Base-by-base conservation (phyloP, 2,113 vertebrate genomes). In the Hypocryptadius cinnamomeus region DNA sequence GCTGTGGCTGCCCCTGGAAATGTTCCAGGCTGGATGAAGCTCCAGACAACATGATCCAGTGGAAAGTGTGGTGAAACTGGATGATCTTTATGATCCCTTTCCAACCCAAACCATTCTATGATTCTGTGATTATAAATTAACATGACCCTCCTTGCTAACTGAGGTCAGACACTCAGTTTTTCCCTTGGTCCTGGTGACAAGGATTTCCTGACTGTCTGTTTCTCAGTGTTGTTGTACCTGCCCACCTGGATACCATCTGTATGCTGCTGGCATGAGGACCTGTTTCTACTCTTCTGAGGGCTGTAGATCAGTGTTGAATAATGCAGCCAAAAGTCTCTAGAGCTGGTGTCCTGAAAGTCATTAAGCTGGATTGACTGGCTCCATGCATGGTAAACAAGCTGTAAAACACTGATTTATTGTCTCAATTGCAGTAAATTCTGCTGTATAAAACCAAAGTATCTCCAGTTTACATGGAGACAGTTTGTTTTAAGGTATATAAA, bases 31-130 rank as follows among this genome's bases (percentile, higher is more conserved):
- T 74, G 78, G 16, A 74, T 47, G 45, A 6, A 16, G 39, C n/a
- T 81, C 4, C 5, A 19, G 9, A 45, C 9, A 68, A 5, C 1
- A 11, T 72, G 50, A 35, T 11, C 0, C 2, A 15, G 45, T 27
- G 53, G 28, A 18, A 81, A 16, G 9, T 68, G 11, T n/a, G 0
- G 0, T 66, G n/a, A 39, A 66, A 60, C 3, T 1, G 1, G 13
- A 4, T 74, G 16, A 15, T 30, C 39, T 60, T 25, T 15, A 47
- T 40, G 28, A 1, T 40, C 11, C 9, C 6, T 60, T 53, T 60
- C 39, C 30, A 40, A 18, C 11, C 30, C 54, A 68, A n/a, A 25
- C 21, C 40, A 54, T 40, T 54, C 39, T 12, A 3, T n/a, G 47
- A 69, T 31, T 9, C n/a, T 54, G 17, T 40, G 54, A 23, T 19